Percentiles rank a stretch among this genome's conserved stretches.
These are phyloP conservation scores for Drosophila paucipuncta DNA, from an alignment of 2,888 invertebrate species.

Conservation along the genomic window DNA sequence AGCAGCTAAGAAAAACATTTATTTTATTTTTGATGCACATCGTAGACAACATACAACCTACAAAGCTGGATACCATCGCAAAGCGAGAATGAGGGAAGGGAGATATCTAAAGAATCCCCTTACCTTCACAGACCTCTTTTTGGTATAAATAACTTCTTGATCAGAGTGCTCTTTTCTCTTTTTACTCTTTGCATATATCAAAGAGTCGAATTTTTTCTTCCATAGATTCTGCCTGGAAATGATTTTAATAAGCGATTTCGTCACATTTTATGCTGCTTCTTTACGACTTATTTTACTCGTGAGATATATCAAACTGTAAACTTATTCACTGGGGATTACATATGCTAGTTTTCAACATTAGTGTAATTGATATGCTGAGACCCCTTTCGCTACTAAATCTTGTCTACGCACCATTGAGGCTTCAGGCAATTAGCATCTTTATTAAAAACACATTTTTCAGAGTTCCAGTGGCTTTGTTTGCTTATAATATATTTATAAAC, in stretches of 20 bases:
- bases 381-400: constrained; percentile 56
- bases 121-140: not conserved
- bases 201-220: not conserved
- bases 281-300: constrained; percentile 20
- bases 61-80: not conserved
- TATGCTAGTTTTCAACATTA: constrained; percentile 2
- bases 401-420: constrained; percentile 44
- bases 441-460: constrained; percentile 73
- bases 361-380: constrained; percentile 67
- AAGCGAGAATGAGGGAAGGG: not conserved
- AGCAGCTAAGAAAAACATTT: not conserved
- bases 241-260: not conserved
- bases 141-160: not conserved
- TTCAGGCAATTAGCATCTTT: constrained; percentile 69
- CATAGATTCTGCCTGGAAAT: not conserved
- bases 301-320: constrained; percentile 22
- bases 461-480: constrained; percentile 56
- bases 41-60: not conserved
- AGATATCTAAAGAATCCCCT: not conserved
- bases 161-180: not conserved
- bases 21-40: not conserved
- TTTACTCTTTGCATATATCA: not conserved
- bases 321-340: constrained; percentile 38
- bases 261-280: not conserved
- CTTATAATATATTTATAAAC: constrained; percentile 73